Conservation (phyloP, 2,113 vertebrate genomes). For the Gobius niger region DNA sequence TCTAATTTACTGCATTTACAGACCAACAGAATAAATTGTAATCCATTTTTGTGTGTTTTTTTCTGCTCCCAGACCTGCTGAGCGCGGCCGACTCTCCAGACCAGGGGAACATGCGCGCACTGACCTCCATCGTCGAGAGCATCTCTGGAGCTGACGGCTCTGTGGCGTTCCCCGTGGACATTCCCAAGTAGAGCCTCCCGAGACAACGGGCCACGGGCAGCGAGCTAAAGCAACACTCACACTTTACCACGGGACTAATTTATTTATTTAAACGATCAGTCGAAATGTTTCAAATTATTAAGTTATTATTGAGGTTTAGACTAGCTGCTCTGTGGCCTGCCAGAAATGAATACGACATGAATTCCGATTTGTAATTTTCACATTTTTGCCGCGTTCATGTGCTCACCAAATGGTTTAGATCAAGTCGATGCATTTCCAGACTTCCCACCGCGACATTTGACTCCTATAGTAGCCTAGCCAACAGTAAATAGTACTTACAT, state of each 20-base stretch:
- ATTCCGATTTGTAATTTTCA: conserved; percentile 47
- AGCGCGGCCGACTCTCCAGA: conserved; percentile 78
- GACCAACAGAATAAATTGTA: no score
- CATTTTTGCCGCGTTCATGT: conserved; percentile 41
- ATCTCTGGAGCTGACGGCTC: conserved; percentile 83
- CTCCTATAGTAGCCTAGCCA: neutral
- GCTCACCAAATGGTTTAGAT: neutral
- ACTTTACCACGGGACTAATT: conserved; percentile 23
- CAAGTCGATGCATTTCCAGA: no score
- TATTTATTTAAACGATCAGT: conserved; percentile 33
- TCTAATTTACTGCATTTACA: no score
- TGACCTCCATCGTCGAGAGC: conserved; percentile 93
- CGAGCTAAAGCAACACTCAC: conserved; percentile 33
- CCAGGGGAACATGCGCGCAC: conserved; percentile 85
- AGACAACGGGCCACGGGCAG: conserved; percentile 27
- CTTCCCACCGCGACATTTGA: neutral
- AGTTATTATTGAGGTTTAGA: conserved; percentile 36
- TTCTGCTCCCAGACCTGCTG: conserved; percentile 83
- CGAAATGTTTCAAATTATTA: conserved; percentile 12
- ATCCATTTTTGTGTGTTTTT: neutral
- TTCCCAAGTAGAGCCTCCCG: conserved; percentile 72
- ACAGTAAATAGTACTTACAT: no score
- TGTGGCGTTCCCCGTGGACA: conserved; percentile 80
- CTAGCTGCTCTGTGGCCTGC: conserved; percentile 30
- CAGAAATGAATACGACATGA: conserved; percentile 22